Evolutionary conservation across 2,888 invertebrate genomes (phyloP), one percentile per base, ranked within the genome.

Genomic region (Apoda limacodes): DNA sequence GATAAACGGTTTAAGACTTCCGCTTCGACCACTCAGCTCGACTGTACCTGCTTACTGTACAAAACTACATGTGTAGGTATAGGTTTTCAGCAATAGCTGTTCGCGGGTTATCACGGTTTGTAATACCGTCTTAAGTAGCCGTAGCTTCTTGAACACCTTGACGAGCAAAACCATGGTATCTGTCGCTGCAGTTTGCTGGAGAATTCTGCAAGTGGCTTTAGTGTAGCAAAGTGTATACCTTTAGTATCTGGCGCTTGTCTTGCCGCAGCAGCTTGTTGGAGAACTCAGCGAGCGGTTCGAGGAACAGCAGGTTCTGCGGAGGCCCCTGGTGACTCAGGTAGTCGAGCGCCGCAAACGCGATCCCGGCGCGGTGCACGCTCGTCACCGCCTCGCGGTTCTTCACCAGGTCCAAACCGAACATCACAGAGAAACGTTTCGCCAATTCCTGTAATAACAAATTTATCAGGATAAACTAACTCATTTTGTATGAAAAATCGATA

Each of bases 381-480:
- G 95, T 95, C 40, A 98, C 92, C 6, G 97, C 95, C 70, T 98
- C 96, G 41, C 98, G 88, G 83, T 97, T 98, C 80, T 95, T 96
- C 37, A 98, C 87, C 9, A 94, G 93, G 81, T 98, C 98, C 55
- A 98, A 83, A 0, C 98, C 98, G 83, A 99, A 98, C 27, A 96
- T 97, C 32, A 98, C 83, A 1, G 98, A 93, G 83, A 98, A 98
- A 31, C 98, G 85, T 72, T 98, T 95, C 1, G 97, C 98, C 59
- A 99, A 80, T 83, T 99, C 98, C 88, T 91, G 55, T 14, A n/a
- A n/a, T n/a, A n/a, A n/a, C n/a, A n/a, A n/a, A n/a, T n/a, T n/a
- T n/a, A n/a, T n/a, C n/a, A n/a, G n/a, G n/a, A n/a, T n/a, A n/a
- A n/a, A n/a, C n/a, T n/a, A n/a, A n/a, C n/a, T n/a, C n/a, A n/a